Evolutionary conservation across 2,113 vertebrate genomes (phyloP), one percentile per base, ranked within the genome.

Genomic region (Myiozetetes cayanensis): DNA sequence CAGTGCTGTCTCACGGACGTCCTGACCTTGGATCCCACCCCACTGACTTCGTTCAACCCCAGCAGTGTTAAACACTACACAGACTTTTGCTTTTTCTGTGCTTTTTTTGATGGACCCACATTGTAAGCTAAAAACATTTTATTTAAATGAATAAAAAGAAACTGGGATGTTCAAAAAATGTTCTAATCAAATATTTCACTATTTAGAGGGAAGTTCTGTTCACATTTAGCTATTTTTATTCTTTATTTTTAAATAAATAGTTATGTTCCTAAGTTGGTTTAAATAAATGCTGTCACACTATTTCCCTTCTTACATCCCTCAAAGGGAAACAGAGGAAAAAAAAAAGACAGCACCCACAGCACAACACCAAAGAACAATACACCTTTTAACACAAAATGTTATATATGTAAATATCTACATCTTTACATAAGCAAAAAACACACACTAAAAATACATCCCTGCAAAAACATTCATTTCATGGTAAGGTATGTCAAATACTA

Each of bases 1-100:
- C 0, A 0, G 37, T 56, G 81, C 37, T 50, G 65, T 49, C 33
- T 5, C 41, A 24, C 0, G 5, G 41, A 15, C 58, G 9, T n/a
- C 46, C 35, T 14, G 46, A 24, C 68, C 73, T 59, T 4, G 0
- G 20, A 33, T 23, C 68, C 39, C 31, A 18, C 27, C 3, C 0
- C 47, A 24, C 30, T 14, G 65, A 30, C 46, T 41, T 31, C 2
- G 0, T 25, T 52, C 21, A 21, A 35, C 39, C 24, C 35, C 55
- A 70, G 66, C 15, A 39, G 27, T 3, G 5, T 30, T 50, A 56
- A 79, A 63, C 4, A 52, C 28, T 17, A 23, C 76, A 67, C 28
- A 21, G 10, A 30, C 9, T 37, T 74, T 3, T 66, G 16, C 8
- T 78, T 39, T 39, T 56, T 46, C 35, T 53, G 31, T 44, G 49